Evolutionary conservation across 2,113 vertebrate genomes (phyloP), one percentile per base, ranked within the genome.

Genomic region (Taurulus bubalis): DNA sequence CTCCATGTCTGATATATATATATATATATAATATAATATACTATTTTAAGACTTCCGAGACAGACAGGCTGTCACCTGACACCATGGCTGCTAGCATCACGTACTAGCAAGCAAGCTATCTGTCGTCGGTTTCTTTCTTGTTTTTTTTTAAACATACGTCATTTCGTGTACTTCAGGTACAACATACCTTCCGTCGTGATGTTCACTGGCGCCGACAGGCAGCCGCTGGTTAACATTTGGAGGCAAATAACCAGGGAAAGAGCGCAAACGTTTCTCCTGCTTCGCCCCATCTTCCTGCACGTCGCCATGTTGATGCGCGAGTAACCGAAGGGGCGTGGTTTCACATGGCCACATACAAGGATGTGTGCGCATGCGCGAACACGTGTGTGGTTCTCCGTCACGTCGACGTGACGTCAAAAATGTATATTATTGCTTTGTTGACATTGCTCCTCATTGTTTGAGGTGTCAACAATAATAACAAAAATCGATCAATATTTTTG

Each of bases 291-390:
- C 76, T 47, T 85, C 45, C 89, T 47, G 58, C n/a, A 55, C 16
- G 83, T 34, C 90, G 94, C 94, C 94, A 95, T 95, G 90, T 95
- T 95, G 83, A 8, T 81, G 60, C 22, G 67, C 59, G 72, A 75
- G 28, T 80, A 24, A 56, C 20, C 34, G 45, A 8, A 7, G 34
- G 34, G 87, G 89, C 74, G 91, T 71, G 86, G 75, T 1, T 67
- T 74, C 51, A n/a, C 2, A 1, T 20, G 22, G 40, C 16, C 9
- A 24, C 28, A 11, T 3, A 6, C 22, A 3, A 22, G n/a, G 40
- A 14, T 0, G 28, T 9, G 26, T 26, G 59, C 28, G 24, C 9
- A 30, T 34, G 36, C 36, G 36, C 36, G 36, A 34, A 34, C 9
- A 1, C 1, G 40, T 42, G 70, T 18, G 18, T 47, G 14, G n/a